Base-by-base conservation (phyloP, 2,888 invertebrate genomes). In the Gastracanthus pulcherrimus region DNA sequence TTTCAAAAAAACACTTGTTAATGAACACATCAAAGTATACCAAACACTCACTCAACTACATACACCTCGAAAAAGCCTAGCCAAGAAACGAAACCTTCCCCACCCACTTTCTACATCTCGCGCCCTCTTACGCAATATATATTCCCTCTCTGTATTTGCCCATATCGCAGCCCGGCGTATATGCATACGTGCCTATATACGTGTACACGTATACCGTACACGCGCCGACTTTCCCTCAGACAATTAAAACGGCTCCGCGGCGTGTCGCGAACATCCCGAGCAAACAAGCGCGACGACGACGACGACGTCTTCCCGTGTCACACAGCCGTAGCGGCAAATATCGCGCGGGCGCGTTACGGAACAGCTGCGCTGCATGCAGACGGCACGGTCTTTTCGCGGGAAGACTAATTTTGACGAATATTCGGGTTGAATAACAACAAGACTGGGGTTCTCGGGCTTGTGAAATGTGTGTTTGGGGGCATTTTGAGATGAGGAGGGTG, bases 271-370 rank as follows among this genome's bases (percentile, higher is more conserved):
- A 55, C 60, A 67, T 23, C 67, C 64, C 48, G 29, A 79, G 60
- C 23, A 79, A 79, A 74, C 58, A 79, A 19, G 55, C 23, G 55
- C 11, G 4, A 55, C 55, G 41, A 13, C 23, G 26, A 26, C 55
- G 62, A 19, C 55, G 34, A 19, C 41, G 66, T 67, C 74, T 60
- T 36, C 69, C 51, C 69, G 38, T 48, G 80, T 69, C 79, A n/a
- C n/a, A n/a, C n/a, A n/a, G n/a, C n/a, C n/a, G n/a, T n/a, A 75
- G 23, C n/a, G 23, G 69, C 76, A 76, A 76, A 76, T 76, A 80
- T 66, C 26, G 16, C n/a, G 62, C 6, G 34, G 13, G 45, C 45
- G 13, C 45, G 13, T 45, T 36, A 31, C 19, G n/a, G 11, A 62
- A 34, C 62, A 34, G 62, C 19, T 60, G 31, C 34, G 29, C 60